A percentile compares a stretch with the other conserved stretches of the same genome.
Evolutionary conservation across 30 jellyfish, hydroid and myxozoan genomes (phyloP).

Genomic region (Pelagia noctiluca): DNA sequence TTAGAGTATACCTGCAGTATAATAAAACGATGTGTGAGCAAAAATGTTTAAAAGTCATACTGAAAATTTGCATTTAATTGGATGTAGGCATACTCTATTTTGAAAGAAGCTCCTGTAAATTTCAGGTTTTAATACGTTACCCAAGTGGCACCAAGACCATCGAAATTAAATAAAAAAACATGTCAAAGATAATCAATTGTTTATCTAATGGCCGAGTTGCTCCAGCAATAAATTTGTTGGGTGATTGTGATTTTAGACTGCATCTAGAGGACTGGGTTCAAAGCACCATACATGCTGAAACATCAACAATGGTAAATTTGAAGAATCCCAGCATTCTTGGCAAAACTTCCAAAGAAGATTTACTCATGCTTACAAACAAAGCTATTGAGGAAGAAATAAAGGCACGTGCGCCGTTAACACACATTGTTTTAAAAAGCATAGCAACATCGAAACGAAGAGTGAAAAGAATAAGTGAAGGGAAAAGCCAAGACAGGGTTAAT

Average conservation of each 20-base stretch:
- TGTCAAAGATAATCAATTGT: neutral
- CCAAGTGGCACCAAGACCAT: constrained; percentile 11
- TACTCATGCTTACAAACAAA: neutral
- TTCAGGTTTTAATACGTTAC: constrained; percentile 3
- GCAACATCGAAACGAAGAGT: neutral
- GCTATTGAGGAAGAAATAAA: constrained; percentile 5
- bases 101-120: no score
- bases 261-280: constrained; percentile 8
- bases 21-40: no score
- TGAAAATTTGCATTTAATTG: no score
- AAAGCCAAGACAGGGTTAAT: neutral
- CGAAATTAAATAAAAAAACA: neutral
- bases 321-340: neutral
- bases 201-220: constrained; percentile 9
- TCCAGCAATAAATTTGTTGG: neutral
- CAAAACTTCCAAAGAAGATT: neutral
- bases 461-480: neutral
- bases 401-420: constrained; percentile 8
- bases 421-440: neutral
- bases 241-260: neutral
- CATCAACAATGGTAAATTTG: neutral
- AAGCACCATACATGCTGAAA: neutral
- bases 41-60: no score
- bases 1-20: no score
- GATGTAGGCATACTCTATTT: no score